Evolutionary conservation across 2,888 invertebrate genomes (phyloP), one percentile per base, ranked within the genome.

Genomic region (Aphodius sticticus): DNA sequence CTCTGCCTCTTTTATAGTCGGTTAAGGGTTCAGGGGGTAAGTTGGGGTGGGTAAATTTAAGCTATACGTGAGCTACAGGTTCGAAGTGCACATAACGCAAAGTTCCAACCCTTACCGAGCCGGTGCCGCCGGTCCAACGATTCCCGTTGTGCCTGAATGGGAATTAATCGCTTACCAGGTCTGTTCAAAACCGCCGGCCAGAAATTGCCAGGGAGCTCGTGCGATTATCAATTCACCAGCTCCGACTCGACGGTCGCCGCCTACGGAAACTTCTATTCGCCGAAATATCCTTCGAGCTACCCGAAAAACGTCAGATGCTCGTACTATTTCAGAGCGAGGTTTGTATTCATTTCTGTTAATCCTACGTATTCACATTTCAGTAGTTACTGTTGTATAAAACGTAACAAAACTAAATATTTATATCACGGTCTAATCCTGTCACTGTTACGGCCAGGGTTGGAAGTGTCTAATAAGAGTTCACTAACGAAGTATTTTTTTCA

Each of bases 281-380:
- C 98, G 0, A 94, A 96, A 80, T 99, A 98, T 91, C 99, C 99
- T 82, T 98, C 98, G 85, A 95, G 95, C 86, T 99, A 99, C 90
- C 98, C 98, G 16, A 95, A 95, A 88, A 96, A 97, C 89, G 94
- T 96, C 86, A 93, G 95, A 86, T 98, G 98, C 90, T 93, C 96
- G 81, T 97, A 96, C 90, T 94, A 95, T 87, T 96, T 99, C 88
- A 93, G 95, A 86, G 98, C 97, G 78, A 94, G 95, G 96, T 96
- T 87, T 87, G 86, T 84, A 37, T 79, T 81, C 14, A 26, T 53
- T 53, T 26, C 26, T 26, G 3, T 26, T 26, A 26, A 26, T 26
- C 1, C 26, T 26, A 26, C 26, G 26, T 26, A 26, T 26, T 26
- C 26, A 26, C 26, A 26, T 26, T 26, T 26, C 26, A 2, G 26